Conservation (phyloP, 2,888 invertebrate species). For the Gymnocheta viridis region DNA sequence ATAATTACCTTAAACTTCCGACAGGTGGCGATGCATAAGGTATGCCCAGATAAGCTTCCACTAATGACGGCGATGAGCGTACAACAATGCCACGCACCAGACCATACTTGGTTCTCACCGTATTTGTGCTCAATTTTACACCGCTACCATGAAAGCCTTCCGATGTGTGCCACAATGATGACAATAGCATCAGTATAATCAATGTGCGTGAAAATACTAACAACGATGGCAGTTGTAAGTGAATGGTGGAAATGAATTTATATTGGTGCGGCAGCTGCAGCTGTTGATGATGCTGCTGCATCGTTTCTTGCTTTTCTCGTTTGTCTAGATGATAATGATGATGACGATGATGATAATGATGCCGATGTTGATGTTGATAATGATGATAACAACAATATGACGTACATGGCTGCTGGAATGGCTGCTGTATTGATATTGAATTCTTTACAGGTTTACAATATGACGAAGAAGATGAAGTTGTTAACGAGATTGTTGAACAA, state of each 20-base stretch:
- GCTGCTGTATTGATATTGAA: constrained; percentile 36
- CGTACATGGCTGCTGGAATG: neutral
- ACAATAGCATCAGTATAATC: constrained; percentile 75
- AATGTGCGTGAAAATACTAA: constrained; percentile 67
- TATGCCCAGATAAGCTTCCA: constrained; percentile 96
- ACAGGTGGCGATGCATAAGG: constrained; percentile 96
- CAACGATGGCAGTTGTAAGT: constrained; percentile 51
- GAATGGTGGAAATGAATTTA: constrained; percentile 7
- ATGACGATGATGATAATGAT: neutral
- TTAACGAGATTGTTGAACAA: constrained; percentile 62
- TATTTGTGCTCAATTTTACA: constrained; percentile 84
- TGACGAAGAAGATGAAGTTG: constrained; percentile 65
- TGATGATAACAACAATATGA: constrained; percentile 43
- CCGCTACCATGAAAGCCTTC: constrained; percentile 76
- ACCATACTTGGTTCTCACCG: constrained; percentile 95
- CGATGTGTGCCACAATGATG: constrained; percentile 76
- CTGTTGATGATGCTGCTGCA: neutral
- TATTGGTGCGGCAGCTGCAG: neutral
- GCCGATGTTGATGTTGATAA: constrained; percentile 27
- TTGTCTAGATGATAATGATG: neutral
- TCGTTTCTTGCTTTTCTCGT: constrained; percentile 5
- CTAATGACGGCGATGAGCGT: constrained; percentile 88
- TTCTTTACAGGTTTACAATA: constrained; percentile 28
- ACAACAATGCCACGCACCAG: constrained; percentile 92
- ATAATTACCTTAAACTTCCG: constrained; percentile 90